These are phyloP conservation scores for Ophion costatus DNA, from an alignment of 2,888 invertebrate species.

Conservation along the genomic window DNA sequence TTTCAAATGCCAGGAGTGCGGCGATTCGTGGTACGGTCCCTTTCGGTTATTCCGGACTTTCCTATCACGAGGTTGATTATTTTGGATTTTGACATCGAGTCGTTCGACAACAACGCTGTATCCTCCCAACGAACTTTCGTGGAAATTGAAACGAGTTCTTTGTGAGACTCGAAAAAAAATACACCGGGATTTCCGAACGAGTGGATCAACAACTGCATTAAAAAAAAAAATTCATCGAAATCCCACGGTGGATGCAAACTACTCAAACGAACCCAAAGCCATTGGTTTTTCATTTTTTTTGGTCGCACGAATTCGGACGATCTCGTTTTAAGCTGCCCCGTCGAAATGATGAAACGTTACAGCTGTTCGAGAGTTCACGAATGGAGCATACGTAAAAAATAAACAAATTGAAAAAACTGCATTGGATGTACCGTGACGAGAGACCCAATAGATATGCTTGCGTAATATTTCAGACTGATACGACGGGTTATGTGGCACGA, in stretches of 20 bases:
- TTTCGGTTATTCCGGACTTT: background rate
- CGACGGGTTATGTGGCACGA: conserved; percentile 35
- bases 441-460: background rate
- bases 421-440: conserved; percentile 31
- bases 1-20: background rate
- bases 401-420: conserved; percentile 44
- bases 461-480: conserved; percentile 47
- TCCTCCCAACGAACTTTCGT: background rate
- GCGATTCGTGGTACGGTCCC: background rate
- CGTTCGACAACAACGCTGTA: background rate
- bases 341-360: conserved; percentile 53
- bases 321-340: conserved; percentile 11
- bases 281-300: too few relatives aligned
- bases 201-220: too few relatives aligned
- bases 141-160: too few relatives aligned
- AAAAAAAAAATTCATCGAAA: too few relatives aligned
- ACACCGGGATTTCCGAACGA: too few relatives aligned
- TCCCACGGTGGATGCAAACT: too few relatives aligned
- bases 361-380: conserved; percentile 51
- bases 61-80: background rate
- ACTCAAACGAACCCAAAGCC: too few relatives aligned
- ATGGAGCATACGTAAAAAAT: conserved; percentile 65
- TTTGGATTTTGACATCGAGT: background rate
- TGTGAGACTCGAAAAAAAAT: too few relatives aligned
- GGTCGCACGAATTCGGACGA: background rate